Percentiles rank a stretch among this genome's conserved stretches.
Evolutionary conservation across 2,888 invertebrate species (phyloP).

Genomic region (Ectobius pallidus): DNA sequence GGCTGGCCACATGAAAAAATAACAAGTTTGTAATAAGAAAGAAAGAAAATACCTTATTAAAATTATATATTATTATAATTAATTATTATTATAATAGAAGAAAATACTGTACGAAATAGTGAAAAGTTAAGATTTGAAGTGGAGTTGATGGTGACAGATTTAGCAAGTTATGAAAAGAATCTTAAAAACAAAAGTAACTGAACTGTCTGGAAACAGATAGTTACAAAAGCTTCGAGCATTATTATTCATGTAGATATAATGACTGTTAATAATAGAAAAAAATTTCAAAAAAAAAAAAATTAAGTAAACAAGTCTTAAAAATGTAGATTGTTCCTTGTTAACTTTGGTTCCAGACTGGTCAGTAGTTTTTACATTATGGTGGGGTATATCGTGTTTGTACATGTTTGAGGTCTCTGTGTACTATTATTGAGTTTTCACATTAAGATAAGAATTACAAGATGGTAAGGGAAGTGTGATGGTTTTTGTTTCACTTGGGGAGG

Average conservation of each 20-base stretch:
- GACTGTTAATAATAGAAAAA: no score
- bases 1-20: slow-evolving; percentile 37
- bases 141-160: not conserved
- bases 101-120: not conserved
- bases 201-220: not conserved
- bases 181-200: not conserved
- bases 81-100: slow-evolving; percentile 1
- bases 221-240: no score
- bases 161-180: not conserved
- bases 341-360: slow-evolving; percentile 9
- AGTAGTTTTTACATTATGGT: not conserved
- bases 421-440: no score
- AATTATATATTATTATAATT: slow-evolving; percentile 20
- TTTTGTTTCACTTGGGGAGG: not conserved
- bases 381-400: not conserved
- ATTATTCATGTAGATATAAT: no score
- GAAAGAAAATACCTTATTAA: slow-evolving; percentile 9
- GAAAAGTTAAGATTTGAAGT: not conserved
- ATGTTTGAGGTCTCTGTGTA: no score
- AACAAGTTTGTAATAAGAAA: slow-evolving; percentile 26
- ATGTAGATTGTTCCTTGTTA: not conserved
- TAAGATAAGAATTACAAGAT: not conserved
- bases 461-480: not conserved
- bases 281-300: no score
- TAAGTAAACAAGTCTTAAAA: no score